Evolutionary conservation across 64 coral and sea anemone genomes (phyloP), one percentile per base, ranked within the genome.

Genomic region (Porites lutea): DNA sequence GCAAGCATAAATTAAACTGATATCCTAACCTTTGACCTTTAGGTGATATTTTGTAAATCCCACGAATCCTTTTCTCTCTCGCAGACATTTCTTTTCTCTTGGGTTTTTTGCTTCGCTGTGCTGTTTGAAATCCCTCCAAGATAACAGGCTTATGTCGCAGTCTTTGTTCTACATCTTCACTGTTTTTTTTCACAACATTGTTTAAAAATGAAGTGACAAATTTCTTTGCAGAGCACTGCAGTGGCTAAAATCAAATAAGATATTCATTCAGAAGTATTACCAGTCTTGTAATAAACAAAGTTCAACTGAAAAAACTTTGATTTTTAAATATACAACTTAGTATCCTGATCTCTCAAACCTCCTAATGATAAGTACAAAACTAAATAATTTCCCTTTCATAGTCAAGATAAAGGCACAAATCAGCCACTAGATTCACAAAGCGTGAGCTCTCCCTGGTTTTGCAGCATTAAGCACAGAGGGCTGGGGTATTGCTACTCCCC

Each of bases 21-120:
- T 23, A 14, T 20, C 16, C 71, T 61, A 20, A 97, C 95, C 82
- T 97, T 73, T 97, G 95, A 68, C 94, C 88, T 88, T 83, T 88
- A 57, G 88, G 21, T 13, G 66, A 87, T 53, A 97, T 63, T 37
- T 94, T 92, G 58, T 94, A 97, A 72, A 94, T 88, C 57, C 77
- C 89, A 75, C 60, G 90, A 13, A 71, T 78, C 81, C 49, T 94
- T 52, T 88, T 97, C 72, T 97, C 88, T 52, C 76, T 90, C 55
- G 88, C 69, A 52, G 95, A 97, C 88, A 97, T 93, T 15, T 74
- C 84, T 74, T 91, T 97, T 51, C 73, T 71, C 90, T 94, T 97
- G 71, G 63, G 85, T 12, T 54, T 53, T 79, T 82, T 97, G 19
- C 50, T 78, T 7, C 79, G 18, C 16, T 63, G 91, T 87, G 63